Conservation (phyloP, 2,888 invertebrate genomes). For the Cerastoderma edule region DNA sequence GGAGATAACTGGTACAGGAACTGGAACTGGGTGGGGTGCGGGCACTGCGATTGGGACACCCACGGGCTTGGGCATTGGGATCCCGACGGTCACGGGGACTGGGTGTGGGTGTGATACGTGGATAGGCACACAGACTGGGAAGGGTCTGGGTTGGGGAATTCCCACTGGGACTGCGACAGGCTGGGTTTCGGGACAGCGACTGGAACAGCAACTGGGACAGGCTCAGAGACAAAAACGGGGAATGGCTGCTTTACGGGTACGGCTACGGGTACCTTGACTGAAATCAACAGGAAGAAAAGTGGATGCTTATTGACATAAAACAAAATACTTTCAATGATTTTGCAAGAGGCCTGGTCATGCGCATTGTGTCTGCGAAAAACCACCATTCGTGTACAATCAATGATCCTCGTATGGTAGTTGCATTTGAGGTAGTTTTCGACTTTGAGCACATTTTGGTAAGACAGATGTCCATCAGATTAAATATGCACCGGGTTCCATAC, state of each 20-base stretch:
- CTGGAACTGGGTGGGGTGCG: slow-evolving; percentile 2
- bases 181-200: neutral
- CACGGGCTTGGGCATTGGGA: no score
- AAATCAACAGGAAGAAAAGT: neutral
- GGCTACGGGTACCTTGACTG: slow-evolving; percentile 3
- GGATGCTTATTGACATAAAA: neutral
- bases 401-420: no score
- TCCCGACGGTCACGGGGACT: no score
- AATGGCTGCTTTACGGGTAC: slow-evolving; percentile 1
- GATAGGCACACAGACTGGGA: slow-evolving; percentile 7
- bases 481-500: no score
- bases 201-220: no score
- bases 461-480: no score
- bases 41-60: slow-evolving; percentile 13
- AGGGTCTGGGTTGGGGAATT: neutral
- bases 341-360: neutral
- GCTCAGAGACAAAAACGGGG: no score
- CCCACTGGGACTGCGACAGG: slow-evolving; percentile 7
- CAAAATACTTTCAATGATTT: neutral
- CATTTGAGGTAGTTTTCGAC: no score
- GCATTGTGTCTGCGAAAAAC: neutral
- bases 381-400: neutral
- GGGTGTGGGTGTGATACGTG: slow-evolving; percentile 1
- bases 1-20: slow-evolving; percentile 13
- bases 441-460: no score